Evolutionary conservation across 2,113 vertebrate species (phyloP).

Genomic region (Capricornis sumatraensis): DNA sequence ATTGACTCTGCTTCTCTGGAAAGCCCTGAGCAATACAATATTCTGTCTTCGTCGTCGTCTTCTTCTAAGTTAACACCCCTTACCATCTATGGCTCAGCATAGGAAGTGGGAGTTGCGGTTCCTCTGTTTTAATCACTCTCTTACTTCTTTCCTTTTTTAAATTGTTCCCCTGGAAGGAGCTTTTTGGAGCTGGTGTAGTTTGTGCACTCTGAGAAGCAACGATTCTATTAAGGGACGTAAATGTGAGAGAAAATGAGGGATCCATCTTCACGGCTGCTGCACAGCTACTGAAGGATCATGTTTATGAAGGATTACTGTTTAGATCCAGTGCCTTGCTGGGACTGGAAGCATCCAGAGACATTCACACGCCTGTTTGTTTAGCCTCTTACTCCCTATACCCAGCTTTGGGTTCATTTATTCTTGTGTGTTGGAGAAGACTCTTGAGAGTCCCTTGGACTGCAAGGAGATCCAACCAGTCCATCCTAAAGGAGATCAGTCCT

Average conservation of each 20-base stretch:
- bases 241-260: background rate
- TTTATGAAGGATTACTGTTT: background rate
- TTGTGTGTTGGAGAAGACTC: too few species aligned
- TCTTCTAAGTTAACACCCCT: background rate
- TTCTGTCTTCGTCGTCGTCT: background rate
- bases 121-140: too few species aligned
- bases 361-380: accelerated
- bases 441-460: too few species aligned
- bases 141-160: background rate
- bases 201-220: background rate
- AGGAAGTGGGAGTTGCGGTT: background rate
- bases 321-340: background rate
- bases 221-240: background rate
- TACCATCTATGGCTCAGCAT: background rate
- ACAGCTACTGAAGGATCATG: background rate
- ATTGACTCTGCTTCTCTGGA: background rate
- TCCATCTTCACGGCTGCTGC: background rate
- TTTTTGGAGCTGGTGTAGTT: background rate
- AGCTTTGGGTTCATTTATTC: accelerated
- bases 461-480: too few species aligned
- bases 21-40: background rate
- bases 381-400: background rate
- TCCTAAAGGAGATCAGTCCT: too few species aligned
- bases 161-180: background rate
- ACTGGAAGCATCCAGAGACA: background rate